These are phyloP conservation scores for Coranthus polyacanthus DNA, from an alignment of 2,797 vertebrate species.

Conservation along the genomic window DNA sequence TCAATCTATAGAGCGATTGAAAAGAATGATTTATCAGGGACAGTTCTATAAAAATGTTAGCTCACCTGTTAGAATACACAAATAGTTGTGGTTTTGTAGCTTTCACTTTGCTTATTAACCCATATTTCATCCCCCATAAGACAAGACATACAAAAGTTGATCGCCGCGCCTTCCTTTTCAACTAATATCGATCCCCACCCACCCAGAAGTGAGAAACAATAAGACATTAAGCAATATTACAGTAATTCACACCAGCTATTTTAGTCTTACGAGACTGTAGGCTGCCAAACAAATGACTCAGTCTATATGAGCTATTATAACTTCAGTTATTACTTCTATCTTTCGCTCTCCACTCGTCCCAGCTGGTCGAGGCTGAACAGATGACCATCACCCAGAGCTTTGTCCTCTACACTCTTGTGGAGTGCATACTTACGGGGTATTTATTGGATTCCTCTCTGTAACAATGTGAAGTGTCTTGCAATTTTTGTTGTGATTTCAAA, in stretches of 20 bases:
- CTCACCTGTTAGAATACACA: background rate
- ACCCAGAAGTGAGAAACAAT: background rate
- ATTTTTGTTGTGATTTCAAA: too few species aligned
- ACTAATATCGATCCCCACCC: background rate
- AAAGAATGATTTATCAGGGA: background rate
- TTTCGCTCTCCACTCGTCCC: background rate
- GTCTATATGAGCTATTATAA: background rate
- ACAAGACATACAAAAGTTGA: constrained; percentile 11
- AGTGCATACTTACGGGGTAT: too few species aligned
- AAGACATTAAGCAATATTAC: background rate
- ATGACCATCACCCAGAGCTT: too few species aligned
- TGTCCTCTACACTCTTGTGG: too few species aligned
- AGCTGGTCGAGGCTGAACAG: background rate
- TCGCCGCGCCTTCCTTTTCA: background rate
- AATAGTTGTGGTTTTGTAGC: background rate
- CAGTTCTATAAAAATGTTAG: background rate
- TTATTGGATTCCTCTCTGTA: too few species aligned
- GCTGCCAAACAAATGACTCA: background rate
- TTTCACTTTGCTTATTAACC: background rate
- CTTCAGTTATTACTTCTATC: background rate
- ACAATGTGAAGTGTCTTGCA: too few species aligned
- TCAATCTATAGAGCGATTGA: background rate
- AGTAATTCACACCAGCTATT: constrained; percentile 1
- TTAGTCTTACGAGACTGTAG: background rate
- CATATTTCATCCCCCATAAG: constrained; percentile 11